phyloP scores from a whole-genome alignment of 2,888 invertebrate genomes.

The Spatulosminthurus flaviceps region DNA sequence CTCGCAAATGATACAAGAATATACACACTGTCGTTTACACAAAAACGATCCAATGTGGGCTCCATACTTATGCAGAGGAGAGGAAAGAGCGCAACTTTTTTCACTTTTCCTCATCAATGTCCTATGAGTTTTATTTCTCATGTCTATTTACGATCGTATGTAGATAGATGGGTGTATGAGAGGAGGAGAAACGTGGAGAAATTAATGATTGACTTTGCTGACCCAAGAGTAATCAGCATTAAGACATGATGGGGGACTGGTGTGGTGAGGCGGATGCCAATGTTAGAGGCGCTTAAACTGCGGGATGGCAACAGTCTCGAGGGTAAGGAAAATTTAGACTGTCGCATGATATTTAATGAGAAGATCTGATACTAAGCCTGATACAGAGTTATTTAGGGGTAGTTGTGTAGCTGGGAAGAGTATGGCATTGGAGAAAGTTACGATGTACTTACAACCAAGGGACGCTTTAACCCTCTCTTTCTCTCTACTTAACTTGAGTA shows the following conservation, averaged over 20 bases:
- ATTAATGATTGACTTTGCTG: slow-evolving; percentile 34
- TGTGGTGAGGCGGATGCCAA: slow-evolving; percentile 13
- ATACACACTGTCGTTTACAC: too few relatives aligned
- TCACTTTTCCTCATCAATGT: too few relatives aligned
- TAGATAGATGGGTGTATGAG: background rate
- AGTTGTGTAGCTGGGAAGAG: background rate
- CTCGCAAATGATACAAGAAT: too few relatives aligned
- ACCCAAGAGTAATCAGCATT: slow-evolving; percentile 22
- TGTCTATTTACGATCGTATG: too few relatives aligned
- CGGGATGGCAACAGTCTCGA: background rate
- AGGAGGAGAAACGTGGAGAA: background rate
- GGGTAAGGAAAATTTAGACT: slow-evolving; percentile 30
- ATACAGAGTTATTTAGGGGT: slow-evolving; percentile 8
- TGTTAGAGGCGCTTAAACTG: slow-evolving; percentile 4
- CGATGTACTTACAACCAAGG: slow-evolving; percentile 2
- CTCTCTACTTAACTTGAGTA: background rate
- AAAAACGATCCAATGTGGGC: background rate
- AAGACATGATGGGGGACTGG: slow-evolving; percentile 6
- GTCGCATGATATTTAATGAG: slow-evolving; percentile 27
- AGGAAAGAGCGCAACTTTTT: background rate
- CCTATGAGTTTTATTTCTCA: too few relatives aligned
- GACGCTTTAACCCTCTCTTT: background rate
- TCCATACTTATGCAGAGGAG: background rate
- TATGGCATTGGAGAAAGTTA: background rate
- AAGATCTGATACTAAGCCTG: background rate